These are phyloP conservation scores for Callocephalon fimbriatum DNA, from an alignment of 2,113 vertebrate genomes.

Conservation along the genomic window DNA sequence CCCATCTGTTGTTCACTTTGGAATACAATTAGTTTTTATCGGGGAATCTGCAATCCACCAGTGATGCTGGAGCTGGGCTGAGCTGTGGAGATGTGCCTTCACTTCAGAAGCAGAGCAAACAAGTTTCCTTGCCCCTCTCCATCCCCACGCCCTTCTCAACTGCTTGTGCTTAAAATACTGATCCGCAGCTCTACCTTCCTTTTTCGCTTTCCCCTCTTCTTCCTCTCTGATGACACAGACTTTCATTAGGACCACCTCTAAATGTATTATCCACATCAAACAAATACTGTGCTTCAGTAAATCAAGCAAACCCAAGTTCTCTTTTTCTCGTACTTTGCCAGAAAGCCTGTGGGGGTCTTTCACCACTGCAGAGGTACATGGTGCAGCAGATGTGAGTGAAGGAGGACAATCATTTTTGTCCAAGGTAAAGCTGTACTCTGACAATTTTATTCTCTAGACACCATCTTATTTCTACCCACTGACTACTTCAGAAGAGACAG, in stretches of 20 bases:
- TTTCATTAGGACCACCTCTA: not conserved
- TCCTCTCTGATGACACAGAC: not conserved
- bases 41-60: not conserved
- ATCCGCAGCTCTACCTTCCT: not conserved
- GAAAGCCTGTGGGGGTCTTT: not conserved
- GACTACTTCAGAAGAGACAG: not conserved
- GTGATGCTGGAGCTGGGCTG: not conserved
- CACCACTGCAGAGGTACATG: not conserved
- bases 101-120: not conserved
- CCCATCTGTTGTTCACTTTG: not conserved
- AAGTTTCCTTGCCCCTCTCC: not conserved
- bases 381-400: not conserved
- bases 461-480: not conserved
- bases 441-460: not conserved
- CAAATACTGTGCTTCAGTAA: not conserved
- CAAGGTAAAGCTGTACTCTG: not conserved
- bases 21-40: rapidly evolving
- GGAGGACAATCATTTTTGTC: not conserved
- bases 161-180: not conserved
- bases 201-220: not conserved
- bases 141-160: not conserved
- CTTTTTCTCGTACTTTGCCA: not conserved
- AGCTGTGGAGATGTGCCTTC: not conserved
- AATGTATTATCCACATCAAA: not conserved
- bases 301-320: not conserved